Evolutionary conservation across 2,888 invertebrate genomes (phyloP).

Genomic region (Drosophila neoperkinsi): DNA sequence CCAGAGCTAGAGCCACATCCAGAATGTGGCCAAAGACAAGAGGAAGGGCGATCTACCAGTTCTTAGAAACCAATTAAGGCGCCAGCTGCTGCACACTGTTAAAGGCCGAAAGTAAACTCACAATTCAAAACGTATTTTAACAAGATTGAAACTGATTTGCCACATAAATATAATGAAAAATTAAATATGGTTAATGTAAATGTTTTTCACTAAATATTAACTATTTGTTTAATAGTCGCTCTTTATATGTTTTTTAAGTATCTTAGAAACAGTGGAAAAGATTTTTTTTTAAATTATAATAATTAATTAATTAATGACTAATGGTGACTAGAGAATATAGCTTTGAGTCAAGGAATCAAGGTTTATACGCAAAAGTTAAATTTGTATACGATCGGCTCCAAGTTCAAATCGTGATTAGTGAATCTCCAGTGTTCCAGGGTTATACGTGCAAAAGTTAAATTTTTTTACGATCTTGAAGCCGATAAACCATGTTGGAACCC

Average conservation of each 20-base stretch:
- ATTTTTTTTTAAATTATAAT: background rate
- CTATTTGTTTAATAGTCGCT: background rate
- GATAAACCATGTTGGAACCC: background rate
- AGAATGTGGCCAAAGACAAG: conserved; percentile 47
- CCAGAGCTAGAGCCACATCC: conserved; percentile 18
- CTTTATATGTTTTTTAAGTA: background rate
- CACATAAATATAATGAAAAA: background rate
- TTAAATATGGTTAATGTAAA: background rate
- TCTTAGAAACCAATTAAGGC: conserved; percentile 78
- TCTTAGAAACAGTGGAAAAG: background rate
- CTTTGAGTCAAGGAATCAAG: background rate
- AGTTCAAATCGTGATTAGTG: background rate
- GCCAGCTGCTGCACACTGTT: conserved; percentile 62
- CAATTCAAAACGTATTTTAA: too few relatives aligned
- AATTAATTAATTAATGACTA: background rate
- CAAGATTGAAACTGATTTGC: background rate
- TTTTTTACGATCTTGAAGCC: background rate
- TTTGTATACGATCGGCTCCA: background rate
- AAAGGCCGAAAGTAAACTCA: background rate
- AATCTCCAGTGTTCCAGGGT: background rate
- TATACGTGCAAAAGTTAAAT: background rate
- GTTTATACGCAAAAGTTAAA: background rate
- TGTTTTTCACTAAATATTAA: background rate
- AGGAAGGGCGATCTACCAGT: conserved; percentile 64
- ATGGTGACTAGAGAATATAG: background rate